phyloP scores from a whole-genome alignment of 2,888 invertebrate species.

The Rhyacophila evoluta region DNA sequence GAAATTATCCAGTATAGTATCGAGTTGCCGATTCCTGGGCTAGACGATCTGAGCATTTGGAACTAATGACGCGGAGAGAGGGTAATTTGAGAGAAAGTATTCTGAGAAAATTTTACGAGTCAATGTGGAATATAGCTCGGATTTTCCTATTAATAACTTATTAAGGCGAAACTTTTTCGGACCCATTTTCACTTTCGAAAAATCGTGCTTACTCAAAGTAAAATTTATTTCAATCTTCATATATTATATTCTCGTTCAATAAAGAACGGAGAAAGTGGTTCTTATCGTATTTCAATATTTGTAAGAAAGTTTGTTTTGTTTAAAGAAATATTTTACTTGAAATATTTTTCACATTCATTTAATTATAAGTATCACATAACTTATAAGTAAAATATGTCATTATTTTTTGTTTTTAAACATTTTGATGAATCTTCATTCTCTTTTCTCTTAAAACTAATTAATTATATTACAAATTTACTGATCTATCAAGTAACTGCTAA shows the following conservation, averaged over 20 bases:
- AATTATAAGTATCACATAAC: no score
- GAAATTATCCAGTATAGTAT: no score
- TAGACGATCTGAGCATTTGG: slow-evolving; percentile 15
- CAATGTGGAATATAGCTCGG: slow-evolving; percentile 30
- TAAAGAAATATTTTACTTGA: no score
- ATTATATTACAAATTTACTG: no score
- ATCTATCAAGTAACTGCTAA: no score
- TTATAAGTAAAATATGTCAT: no score
- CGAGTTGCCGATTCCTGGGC: background rate
- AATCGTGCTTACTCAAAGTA: background rate
- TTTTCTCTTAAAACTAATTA: no score
- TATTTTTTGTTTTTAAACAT: no score
- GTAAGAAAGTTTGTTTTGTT: no score
- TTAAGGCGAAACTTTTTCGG: slow-evolving; percentile 11
- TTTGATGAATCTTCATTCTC: no score
- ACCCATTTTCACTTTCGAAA: slow-evolving; percentile 10
- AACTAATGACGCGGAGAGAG: slow-evolving; percentile 13
- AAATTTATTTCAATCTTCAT: background rate
- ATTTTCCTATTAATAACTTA: slow-evolving; percentile 31
- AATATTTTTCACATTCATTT: no score
- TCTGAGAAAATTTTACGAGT: slow-evolving; percentile 33
- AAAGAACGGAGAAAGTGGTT: background rate
- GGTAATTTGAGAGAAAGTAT: slow-evolving; percentile 31
- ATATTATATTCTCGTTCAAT: background rate
- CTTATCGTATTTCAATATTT: background rate